Percentiles rank a stretch among this genome's conserved stretches.
phyloP scores from a whole-genome alignment of 2,888 invertebrate genomes.

The Drosophila suboccidentalis region DNA sequence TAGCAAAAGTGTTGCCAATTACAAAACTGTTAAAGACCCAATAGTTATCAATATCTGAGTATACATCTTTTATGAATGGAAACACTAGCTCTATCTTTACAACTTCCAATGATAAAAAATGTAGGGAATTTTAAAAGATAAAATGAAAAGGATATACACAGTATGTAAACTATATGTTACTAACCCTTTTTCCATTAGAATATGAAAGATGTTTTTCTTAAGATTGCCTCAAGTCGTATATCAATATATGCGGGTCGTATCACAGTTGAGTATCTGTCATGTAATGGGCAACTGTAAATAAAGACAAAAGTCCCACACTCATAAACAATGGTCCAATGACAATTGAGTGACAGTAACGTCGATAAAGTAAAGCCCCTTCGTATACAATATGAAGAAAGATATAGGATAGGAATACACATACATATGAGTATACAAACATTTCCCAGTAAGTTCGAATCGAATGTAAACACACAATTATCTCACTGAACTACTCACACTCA shows the following conservation, averaged over 20 bases:
- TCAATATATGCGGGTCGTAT: conserved; percentile 47
- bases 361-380: conserved; percentile 62
- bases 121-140: neutral
- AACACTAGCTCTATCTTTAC: conserved; percentile 50
- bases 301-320: conserved; percentile 38
- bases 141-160: conserved; percentile 1
- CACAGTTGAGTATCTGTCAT: conserved; percentile 47
- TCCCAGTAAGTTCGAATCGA: conserved; percentile 53
- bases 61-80: conserved; percentile 50
- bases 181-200: conserved; percentile 6
- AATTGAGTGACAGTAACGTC: conserved; percentile 64
- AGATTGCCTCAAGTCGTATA: conserved; percentile 27
- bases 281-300: conserved; percentile 29
- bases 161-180: neutral
- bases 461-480: conserved; percentile 58
- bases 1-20: conserved; percentile 1
- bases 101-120: conserved; percentile 26
- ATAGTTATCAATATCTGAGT: conserved; percentile 3
- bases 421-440: conserved; percentile 29
- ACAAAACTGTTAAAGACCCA: conserved; percentile 5
- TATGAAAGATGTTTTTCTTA: conserved; percentile 18
- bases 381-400: conserved; percentile 32
- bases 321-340: conserved; percentile 74
- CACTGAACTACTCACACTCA: conserved; percentile 28
- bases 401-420: conserved; percentile 4